Percentiles rank a stretch among this genome's conserved stretches.
phyloP scores from a whole-genome alignment of 2,888 invertebrate species.

The Nezara viridula region DNA sequence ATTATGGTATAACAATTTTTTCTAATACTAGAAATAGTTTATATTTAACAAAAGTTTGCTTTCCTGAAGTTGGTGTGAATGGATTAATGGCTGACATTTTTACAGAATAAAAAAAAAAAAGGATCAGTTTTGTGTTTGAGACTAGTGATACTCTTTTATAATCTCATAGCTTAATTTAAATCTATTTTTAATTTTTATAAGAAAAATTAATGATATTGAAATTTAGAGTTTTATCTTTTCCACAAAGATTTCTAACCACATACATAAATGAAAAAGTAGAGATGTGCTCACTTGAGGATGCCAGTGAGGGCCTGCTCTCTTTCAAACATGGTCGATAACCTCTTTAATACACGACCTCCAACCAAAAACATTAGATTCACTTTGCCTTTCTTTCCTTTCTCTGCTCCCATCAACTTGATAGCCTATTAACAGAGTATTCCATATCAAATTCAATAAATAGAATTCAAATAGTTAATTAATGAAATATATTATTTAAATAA shows the following conservation, averaged over 20 bases:
- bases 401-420: constrained; percentile 75
- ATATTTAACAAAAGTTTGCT: too few relatives aligned
- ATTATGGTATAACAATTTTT: too few relatives aligned
- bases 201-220: not conserved
- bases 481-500: not conserved
- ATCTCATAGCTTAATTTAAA: too few relatives aligned
- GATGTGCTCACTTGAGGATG: constrained; percentile 77
- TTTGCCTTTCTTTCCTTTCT: constrained; percentile 77
- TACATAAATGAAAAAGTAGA: not conserved
- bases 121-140: too few relatives aligned
- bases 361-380: constrained; percentile 76
- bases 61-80: too few relatives aligned
- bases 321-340: constrained; percentile 75
- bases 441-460: not conserved
- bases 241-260: not conserved
- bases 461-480: not conserved
- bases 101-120: too few relatives aligned
- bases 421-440: constrained; percentile 67
- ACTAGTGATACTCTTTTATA: too few relatives aligned
- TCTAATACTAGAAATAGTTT: too few relatives aligned
- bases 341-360: constrained; percentile 78
- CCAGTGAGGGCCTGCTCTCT: constrained; percentile 79
- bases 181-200: too few relatives aligned
- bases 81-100: too few relatives aligned
- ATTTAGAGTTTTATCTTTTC: not conserved